Conservation (phyloP, 2,113 vertebrate genomes). For the Dipodomys stephensi region DNA sequence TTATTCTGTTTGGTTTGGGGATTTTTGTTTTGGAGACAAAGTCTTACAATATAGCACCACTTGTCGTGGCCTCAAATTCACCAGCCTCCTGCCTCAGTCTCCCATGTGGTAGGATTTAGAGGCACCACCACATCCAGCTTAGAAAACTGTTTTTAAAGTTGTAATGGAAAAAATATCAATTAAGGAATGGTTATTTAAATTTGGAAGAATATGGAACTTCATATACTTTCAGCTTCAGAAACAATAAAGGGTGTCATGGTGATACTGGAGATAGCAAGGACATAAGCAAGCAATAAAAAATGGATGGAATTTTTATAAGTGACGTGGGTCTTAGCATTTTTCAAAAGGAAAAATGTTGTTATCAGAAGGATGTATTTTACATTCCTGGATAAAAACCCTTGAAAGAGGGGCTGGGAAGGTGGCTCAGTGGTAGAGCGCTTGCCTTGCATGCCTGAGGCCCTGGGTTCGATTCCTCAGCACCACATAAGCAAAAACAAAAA, state of each 20-base stretch:
- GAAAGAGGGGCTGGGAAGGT: background rate
- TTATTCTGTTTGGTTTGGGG: too few species aligned
- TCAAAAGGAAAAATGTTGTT: background rate
- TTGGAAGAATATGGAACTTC: background rate
- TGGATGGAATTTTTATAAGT: background rate
- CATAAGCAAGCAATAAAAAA: background rate
- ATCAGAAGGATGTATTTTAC: background rate
- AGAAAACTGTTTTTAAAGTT: constrained; percentile 16
- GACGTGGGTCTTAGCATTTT: background rate
- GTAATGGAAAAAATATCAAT: background rate
- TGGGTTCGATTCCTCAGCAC: too few species aligned
- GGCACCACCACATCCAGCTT: too few species aligned
- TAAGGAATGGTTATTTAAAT: background rate
- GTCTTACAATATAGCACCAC: too few species aligned
- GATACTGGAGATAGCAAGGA: background rate
- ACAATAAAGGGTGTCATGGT: background rate
- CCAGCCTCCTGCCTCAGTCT: too few species aligned
- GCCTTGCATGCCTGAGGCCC: too few species aligned
- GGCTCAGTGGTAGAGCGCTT: too few species aligned
- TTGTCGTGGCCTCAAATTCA: too few species aligned
- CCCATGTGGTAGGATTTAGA: too few species aligned
- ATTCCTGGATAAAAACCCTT: background rate
- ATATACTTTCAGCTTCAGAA: background rate
- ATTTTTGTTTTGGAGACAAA: too few species aligned
- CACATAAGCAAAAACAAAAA: too few species aligned